A percentile compares a stretch with the other conserved stretches of the same genome.
These are phyloP conservation scores for Hippocampus abdominalis DNA, from an alignment of 2,113 vertebrate species.

Conservation along the genomic window DNA sequence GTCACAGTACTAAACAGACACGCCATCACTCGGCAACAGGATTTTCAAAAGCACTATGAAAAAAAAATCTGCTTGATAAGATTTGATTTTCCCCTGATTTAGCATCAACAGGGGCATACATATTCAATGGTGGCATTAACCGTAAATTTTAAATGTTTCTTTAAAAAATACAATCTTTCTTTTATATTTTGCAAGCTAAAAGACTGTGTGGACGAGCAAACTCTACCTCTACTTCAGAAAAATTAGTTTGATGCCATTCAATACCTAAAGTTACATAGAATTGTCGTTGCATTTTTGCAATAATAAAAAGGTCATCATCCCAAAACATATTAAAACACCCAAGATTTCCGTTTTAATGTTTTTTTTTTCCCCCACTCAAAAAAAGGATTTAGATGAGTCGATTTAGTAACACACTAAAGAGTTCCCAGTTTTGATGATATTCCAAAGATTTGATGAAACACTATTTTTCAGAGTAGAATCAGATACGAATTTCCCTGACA, in stretches of 20 bases:
- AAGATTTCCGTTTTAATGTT: not conserved
- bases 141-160: constrained; percentile 4
- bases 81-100: constrained; percentile 12
- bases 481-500: not conserved
- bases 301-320: not conserved
- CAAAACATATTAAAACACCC: not conserved
- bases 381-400: not conserved
- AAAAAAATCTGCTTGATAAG: constrained; percentile 30
- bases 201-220: not conserved
- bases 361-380: not conserved
- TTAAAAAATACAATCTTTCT: not conserved
- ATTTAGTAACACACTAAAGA: not conserved
- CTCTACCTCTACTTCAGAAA: not conserved
- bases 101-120: constrained; percentile 6
- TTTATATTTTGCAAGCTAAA: not conserved
- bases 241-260: not conserved
- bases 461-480: not conserved
- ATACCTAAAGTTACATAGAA: not conserved
- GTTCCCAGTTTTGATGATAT: not conserved
- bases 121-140: constrained; percentile 15
- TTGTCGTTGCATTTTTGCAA: not conserved
- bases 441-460: not conserved
- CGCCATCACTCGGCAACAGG: constrained; percentile 48
- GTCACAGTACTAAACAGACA: constrained; percentile 50
- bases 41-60: constrained; percentile 30